Evolutionary conservation across 2,113 vertebrate genomes (phyloP).

Genomic region (Colossoma macropomum): DNA sequence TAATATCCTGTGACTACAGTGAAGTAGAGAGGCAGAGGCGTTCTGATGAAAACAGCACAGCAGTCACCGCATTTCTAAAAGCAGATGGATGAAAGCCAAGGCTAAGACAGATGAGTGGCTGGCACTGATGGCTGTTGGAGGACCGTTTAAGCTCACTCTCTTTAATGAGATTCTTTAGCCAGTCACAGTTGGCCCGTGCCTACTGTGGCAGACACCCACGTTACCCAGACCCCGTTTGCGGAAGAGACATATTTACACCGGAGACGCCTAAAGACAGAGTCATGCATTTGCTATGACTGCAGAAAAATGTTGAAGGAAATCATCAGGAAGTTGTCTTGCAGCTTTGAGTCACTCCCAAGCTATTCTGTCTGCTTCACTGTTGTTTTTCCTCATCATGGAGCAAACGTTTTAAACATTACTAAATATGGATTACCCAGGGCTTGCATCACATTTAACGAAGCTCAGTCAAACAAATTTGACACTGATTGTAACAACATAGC

Average conservation of each 20-base stretch:
- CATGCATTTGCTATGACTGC: neutral
- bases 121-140: neutral
- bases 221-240: neutral
- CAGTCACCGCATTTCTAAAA: neutral
- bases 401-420: neutral
- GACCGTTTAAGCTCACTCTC: neutral
- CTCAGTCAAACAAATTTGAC: neutral
- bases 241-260: slow-evolving; percentile 30
- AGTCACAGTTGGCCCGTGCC: neutral
- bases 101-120: slow-evolving; percentile 19
- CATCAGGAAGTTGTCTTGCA: neutral
- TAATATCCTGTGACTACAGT: neutral
- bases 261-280: neutral
- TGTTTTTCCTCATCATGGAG: too few species aligned
- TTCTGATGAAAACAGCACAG: slow-evolving; percentile 9
- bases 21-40: neutral
- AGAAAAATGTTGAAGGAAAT: neutral
- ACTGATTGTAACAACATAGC: neutral
- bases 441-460: neutral
- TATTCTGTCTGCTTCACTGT: neutral
- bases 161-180: slow-evolving; percentile 30
- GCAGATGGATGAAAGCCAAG: slow-evolving; percentile 12
- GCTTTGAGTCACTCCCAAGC: neutral
- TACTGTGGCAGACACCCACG: neutral
- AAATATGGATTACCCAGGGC: neutral